Evolutionary conservation across 2,888 invertebrate species (phyloP), one percentile per base, ranked within the genome.

Genomic region (Entomobrya multifasciata): DNA sequence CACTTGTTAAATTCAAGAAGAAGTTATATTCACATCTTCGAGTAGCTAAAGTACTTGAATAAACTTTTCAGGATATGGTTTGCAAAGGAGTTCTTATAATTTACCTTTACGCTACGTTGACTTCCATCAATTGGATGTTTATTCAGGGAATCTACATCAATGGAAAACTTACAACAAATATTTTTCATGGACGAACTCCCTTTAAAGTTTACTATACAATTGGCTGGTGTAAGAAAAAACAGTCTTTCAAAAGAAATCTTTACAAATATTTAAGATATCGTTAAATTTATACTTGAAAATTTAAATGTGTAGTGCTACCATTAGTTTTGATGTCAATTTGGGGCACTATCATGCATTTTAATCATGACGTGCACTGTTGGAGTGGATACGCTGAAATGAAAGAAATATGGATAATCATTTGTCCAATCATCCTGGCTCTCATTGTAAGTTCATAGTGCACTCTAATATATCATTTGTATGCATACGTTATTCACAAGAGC

Each of bases 121-220:
- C 94, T 15, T 94, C 93, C 77, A 93, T 94, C 67, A 93, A 93
- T 91, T 94, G 94, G 94, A 94, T 94, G 94, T 93, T 94, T 88
- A 94, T 94, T n/a, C 94, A 81, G 47, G 81, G 83, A 25, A 41
- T 79, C 22, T 86, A 85, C 70, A 41, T 86, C 17, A 81, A 82
- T 49, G 85, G 82, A 1, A 91, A 93, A 47, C 93, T 94, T 49
- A 94, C 94, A 0, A 93, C 94, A 0, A 93, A 93, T 47, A 94
- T 94, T 0, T 94, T 94, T 92, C 87, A 92, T 93, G 13, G 93
- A 93, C 70, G 36, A 36, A 57, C 57, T 22, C 20, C 94, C 0
- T 94, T 94, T 91, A 92, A 92, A 60, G 89, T 94, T 10, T 94
- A 94, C 90, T 93, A 94, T 89, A 90, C 92, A 52, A 93, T 94